Percentiles rank a stretch among this genome's conserved stretches.
These are phyloP conservation scores for Proterorhinus semilunaris DNA, from an alignment of 2,113 vertebrate genomes.

Conservation along the genomic window DNA sequence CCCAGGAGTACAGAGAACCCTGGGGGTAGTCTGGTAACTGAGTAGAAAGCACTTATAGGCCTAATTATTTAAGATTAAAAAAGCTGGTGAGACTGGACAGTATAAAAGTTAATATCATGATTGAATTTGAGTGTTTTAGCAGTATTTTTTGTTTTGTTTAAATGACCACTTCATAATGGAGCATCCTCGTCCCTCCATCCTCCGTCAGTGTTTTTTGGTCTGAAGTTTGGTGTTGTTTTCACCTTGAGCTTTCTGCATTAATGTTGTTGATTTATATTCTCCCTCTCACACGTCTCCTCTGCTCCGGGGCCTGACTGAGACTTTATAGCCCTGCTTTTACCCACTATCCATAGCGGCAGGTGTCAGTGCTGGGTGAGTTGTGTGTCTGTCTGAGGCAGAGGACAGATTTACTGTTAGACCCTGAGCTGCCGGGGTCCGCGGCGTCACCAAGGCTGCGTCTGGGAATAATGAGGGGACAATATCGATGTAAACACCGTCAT, in stretches of 20 bases:
- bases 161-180: too few species aligned
- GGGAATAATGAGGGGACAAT: background rate
- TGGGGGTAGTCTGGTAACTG: too few species aligned
- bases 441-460: background rate
- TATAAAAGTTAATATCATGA: too few species aligned
- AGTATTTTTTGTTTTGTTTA: too few species aligned
- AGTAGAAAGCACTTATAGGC: too few species aligned
- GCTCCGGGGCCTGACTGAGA: background rate
- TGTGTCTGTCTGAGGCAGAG: background rate
- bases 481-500: background rate
- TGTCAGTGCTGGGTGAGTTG: constrained; percentile 24
- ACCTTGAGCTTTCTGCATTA: constrained; percentile 2
- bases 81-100: too few species aligned
- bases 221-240: background rate
- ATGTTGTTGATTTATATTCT: constrained; percentile 7
- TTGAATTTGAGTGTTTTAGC: too few species aligned
- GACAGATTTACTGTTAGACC: constrained; percentile 1
- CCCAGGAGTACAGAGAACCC: too few species aligned
- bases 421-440: background rate
- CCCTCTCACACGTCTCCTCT: background rate
- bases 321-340: constrained; percentile 8
- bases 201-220: background rate
- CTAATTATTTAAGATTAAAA: too few species aligned
- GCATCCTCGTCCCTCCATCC: too few species aligned
- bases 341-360: constrained; percentile 19